Conservation (phyloP, 2,113 vertebrate species). For the Pterophyllum scalare region DNA sequence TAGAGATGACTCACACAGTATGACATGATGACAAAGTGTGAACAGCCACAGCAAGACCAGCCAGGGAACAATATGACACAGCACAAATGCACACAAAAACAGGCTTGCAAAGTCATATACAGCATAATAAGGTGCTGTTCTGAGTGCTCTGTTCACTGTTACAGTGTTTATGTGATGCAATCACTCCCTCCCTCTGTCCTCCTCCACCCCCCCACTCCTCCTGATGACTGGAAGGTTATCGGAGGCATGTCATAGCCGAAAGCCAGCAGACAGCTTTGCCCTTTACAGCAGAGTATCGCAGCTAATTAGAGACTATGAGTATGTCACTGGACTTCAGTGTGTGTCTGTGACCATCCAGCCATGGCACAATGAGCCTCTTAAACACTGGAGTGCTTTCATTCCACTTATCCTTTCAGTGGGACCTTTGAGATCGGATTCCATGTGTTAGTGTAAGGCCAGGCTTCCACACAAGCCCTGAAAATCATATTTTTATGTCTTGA, state of each 20-base stretch:
- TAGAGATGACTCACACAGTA: conserved; percentile 7
- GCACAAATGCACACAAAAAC: background rate
- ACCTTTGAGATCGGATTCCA: conserved; percentile 35
- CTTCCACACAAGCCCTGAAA: conserved; percentile 15
- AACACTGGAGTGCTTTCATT: conserved; percentile 16
- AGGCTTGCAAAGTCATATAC: background rate
- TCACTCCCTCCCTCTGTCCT: background rate
- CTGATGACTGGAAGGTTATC: conserved; percentile 55
- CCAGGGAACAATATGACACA: conserved; percentile 4
- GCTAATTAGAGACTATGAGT: conserved; percentile 72
- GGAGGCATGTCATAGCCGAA: conserved; percentile 55
- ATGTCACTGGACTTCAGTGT: conserved; percentile 50
- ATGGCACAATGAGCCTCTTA: conserved; percentile 17
- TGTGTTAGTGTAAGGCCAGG: conserved; percentile 10
- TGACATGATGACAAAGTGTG: conserved; percentile 9
- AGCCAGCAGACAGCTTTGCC: conserved; percentile 70
- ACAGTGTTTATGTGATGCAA: conserved; percentile 3
- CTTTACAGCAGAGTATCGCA: conserved; percentile 59
- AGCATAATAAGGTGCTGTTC: background rate
- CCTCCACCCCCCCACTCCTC: background rate
- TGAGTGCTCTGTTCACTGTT: background rate
- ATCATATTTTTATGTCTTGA: conserved; percentile 39
- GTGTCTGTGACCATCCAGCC: conserved; percentile 37
- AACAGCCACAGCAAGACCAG: conserved; percentile 7
- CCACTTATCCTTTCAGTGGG: conserved; percentile 28